Evolutionary conservation across 2,797 vertebrate species (phyloP), one percentile per base, ranked within the genome.

Genomic region (Acanthopagrus latus): DNA sequence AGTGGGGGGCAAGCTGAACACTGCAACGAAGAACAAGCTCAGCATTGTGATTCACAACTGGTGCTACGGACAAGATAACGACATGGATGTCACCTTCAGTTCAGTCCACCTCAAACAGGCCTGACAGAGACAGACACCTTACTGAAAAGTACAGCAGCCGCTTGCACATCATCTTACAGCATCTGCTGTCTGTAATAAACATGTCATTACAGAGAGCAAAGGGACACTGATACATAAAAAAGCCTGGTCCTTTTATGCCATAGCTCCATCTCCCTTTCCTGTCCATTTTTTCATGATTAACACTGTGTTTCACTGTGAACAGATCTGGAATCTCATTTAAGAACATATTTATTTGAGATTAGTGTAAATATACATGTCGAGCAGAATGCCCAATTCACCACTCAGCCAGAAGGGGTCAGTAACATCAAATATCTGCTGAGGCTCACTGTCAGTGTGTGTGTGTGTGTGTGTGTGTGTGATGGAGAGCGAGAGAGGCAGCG

Each of bases 351-450:
- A 72, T 81, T 64, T 46, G 63, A 67, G 23, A 81, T 81, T 11
- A 68, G 41, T 62, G 55, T 65, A 74, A 78, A 83, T 71, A 70
- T 27, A 64, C 51, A 33, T 48, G 41, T 46, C 3, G 13, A 68
- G 23, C 72, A 58, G 71, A 81, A 74, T 68, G 23, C 68, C 48
- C 21, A 86, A 44, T 86, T 82, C 80, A 41, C 20, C 4, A 7
- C 38, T 46, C 13, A 54, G 74, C 89, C 89, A 90, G 85, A 29
- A 86, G 90, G 70, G 87, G 90, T 86, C 88, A 89, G 83, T 79
- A 84, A 75, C 20, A 71, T 68, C 51, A 69, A 76, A 70, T 50
- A 63, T 80, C 55, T 85, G 72, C 68, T 64, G 38, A 72, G 73
- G 58, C 69, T 67, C 52, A 58, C 46, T 51, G 44, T 78, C 48